Conservation (phyloP, 2,888 invertebrate genomes). For the Trissonchulus latispiculum region DNA sequence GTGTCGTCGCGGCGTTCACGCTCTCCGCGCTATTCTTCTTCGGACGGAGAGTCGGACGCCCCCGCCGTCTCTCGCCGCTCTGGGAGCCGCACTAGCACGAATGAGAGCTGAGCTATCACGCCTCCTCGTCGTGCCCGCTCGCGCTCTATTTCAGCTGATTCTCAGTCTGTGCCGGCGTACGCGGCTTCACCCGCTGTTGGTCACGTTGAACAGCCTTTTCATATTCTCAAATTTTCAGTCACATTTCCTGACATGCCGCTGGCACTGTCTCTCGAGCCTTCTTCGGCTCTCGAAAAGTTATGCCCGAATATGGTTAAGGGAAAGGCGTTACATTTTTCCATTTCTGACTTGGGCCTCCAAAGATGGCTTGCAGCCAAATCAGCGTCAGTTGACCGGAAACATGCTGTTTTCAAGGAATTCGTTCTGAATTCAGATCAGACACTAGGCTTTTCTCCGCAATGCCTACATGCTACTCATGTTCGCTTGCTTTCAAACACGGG, state of each 20-base stretch:
- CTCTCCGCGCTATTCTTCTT: too few species aligned
- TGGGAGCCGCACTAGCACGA: too few species aligned
- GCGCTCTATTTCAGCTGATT: too few species aligned
- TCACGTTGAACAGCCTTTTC: too few species aligned
- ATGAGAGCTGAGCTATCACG: too few species aligned
- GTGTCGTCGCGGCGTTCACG: too few species aligned
- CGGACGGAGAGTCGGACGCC: too few species aligned
- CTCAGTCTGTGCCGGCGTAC: too few species aligned
- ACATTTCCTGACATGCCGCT: not conserved
- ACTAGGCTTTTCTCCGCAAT: not conserved
- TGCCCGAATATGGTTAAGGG: not conserved
- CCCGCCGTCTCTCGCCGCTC: too few species aligned
- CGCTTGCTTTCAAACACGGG: not conserved
- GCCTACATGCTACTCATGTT: not conserved
- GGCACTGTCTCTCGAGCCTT: not conserved
- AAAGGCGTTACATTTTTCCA: not conserved
- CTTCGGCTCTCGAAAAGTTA: not conserved
- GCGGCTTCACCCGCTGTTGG: too few species aligned
- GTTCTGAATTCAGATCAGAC: not conserved
- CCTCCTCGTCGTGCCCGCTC: too few species aligned
- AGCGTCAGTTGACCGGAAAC: not conserved
- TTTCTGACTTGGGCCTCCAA: not conserved
- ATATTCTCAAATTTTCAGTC: too few species aligned
- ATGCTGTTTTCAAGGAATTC: not conserved
- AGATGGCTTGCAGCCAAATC: not conserved